These are phyloP conservation scores for Pyrochroa serraticornis DNA, from an alignment of 2,888 invertebrate genomes.

Conservation along the genomic window DNA sequence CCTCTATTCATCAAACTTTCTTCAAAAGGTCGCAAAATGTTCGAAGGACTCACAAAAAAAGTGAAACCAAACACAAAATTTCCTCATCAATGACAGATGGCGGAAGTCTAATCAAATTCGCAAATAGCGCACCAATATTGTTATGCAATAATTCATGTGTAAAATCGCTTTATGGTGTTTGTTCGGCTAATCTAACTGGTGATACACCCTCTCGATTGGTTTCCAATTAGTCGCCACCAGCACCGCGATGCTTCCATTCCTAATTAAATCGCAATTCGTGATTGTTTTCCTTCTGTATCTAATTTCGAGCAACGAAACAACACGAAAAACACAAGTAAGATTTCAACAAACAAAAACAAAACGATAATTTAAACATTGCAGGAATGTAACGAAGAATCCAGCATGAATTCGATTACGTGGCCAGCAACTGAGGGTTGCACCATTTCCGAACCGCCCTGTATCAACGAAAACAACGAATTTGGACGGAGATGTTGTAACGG, in stretches of 20 bases:
- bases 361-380: background rate
- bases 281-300: background rate
- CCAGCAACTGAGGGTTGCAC: constrained; percentile 9
- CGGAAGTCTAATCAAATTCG: background rate
- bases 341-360: background rate
- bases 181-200: background rate
- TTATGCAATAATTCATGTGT: constrained; percentile 7
- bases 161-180: constrained; percentile 4
- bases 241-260: too few species aligned
- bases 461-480: constrained; percentile 22
- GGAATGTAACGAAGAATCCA: constrained; percentile 1
- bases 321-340: background rate
- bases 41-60: too few species aligned
- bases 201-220: background rate
- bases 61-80: too few species aligned
- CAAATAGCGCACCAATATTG: background rate
- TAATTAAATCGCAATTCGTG: background rate
- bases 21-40: too few species aligned
- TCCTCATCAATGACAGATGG: background rate
- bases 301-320: background rate
- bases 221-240: background rate
- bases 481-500: constrained; percentile 24
- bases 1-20: too few species aligned
- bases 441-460: constrained; percentile 26
- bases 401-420: constrained; percentile 1